Evolutionary conservation across 1,140 invertebrate genomes (phyloP).

Genomic region (Olivierus martensii): DNA sequence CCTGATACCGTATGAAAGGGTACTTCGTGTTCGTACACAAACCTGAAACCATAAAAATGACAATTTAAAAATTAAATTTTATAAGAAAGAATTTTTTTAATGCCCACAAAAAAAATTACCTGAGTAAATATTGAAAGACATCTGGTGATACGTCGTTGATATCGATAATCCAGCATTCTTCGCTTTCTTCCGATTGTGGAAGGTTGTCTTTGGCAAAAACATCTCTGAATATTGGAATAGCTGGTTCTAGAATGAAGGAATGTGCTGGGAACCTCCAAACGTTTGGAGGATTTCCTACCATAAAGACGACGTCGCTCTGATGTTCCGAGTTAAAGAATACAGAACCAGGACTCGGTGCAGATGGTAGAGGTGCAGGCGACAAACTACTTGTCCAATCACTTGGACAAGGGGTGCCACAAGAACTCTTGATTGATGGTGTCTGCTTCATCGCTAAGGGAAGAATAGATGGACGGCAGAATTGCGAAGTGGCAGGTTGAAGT

Average conservation of each 20-base stretch:
- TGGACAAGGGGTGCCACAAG: no score
- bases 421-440: no score
- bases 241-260: slow-evolving; percentile 41
- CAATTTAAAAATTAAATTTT: no score
- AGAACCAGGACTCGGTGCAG: slow-evolving; percentile 17
- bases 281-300: slow-evolving; percentile 43
- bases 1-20: slow-evolving; percentile 45
- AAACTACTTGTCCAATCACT: no score
- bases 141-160: slow-evolving; percentile 47
- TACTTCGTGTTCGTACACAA: slow-evolving; percentile 33
- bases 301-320: slow-evolving; percentile 48
- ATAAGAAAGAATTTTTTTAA: no score
- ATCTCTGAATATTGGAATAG: slow-evolving; percentile 46
- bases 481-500: no score
- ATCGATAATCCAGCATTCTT: background rate
- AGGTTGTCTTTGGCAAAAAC: slow-evolving; percentile 34
- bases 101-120: no score
- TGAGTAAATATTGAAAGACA: slow-evolving; percentile 50
- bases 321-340: slow-evolving; percentile 39
- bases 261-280: slow-evolving; percentile 50
- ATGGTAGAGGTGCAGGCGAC: slow-evolving; percentile 1
- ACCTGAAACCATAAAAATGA: slow-evolving; percentile 8
- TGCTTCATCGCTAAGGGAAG: no score
- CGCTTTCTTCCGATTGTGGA: slow-evolving; percentile 5
- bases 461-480: no score